phyloP scores from a whole-genome alignment of 2,888 invertebrate genomes.

The Cephus runcator region DNA sequence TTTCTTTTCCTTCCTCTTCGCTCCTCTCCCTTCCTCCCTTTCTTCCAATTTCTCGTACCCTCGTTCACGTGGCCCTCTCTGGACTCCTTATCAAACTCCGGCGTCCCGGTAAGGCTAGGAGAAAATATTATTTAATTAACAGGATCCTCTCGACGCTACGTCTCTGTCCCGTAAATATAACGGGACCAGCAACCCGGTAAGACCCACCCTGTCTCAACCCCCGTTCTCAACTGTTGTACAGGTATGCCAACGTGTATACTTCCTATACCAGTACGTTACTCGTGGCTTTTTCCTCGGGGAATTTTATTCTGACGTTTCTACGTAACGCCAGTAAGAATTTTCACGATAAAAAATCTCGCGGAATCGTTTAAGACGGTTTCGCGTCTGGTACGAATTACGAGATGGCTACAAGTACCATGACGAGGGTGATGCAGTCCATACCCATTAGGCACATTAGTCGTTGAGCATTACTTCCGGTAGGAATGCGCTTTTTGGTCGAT shows the following conservation, averaged over 20 bases:
- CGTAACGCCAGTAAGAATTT: neutral
- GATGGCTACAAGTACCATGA: neutral
- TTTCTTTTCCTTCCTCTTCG: conserved; percentile 8
- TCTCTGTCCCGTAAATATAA: neutral
- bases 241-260: neutral
- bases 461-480: conserved; percentile 45
- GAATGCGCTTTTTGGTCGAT: conserved; percentile 56
- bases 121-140: conserved; percentile 65
- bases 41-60: conserved; percentile 2
- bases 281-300: neutral
- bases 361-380: neutral
- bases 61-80: conserved; percentile 11
- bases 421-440: neutral
- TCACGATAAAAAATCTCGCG: neutral
- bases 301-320: neutral
- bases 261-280: neutral
- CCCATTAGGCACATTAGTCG: neutral
- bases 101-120: conserved; percentile 37
- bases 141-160: conserved; percentile 19
- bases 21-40: neutral
- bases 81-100: conserved; percentile 20
- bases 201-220: neutral
- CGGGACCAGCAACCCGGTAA: neutral
- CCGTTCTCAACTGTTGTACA: neutral
- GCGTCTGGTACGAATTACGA: neutral